Evolutionary conservation across 2,888 invertebrate species (phyloP), one percentile per base, ranked within the genome.

Genomic region (Malacosoma neustria): DNA sequence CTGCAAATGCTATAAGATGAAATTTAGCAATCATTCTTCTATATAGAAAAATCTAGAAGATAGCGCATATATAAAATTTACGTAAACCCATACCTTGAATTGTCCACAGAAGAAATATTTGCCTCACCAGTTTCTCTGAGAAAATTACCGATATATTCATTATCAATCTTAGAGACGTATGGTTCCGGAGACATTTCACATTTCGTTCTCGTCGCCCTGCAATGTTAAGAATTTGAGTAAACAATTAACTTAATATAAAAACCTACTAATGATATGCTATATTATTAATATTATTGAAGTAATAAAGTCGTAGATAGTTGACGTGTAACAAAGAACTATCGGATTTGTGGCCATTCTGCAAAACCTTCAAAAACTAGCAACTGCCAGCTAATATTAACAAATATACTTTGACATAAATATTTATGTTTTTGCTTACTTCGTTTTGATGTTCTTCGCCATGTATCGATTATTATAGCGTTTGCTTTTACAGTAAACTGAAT

Each of bases 371-470:
- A n/a, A n/a, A n/a, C n/a, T n/a, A n/a, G n/a, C n/a, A n/a, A n/a
- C n/a, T n/a, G n/a, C n/a, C n/a, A n/a, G n/a, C n/a, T n/a, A n/a
- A n/a, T n/a, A n/a, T n/a, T n/a, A n/a, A n/a, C n/a, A n/a, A n/a
- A n/a, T n/a, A n/a, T n/a, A n/a, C n/a, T n/a, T n/a, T n/a, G n/a
- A n/a, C n/a, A n/a, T n/a, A n/a, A n/a, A n/a, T n/a, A n/a, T n/a
- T n/a, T n/a, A n/a, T n/a, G n/a, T n/a, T n/a, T n/a, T n/a, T 35
- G 56, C 80, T 68, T 53, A 82, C 82, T 74, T 76, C 42, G 66
- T 72, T 58, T 66, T 77, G 34, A 58, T 60, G 45, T 65, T 71
- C 71, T 75, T 73, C 54, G 80, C 77, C 76, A 81, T 79, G 49
- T 65, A 70, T 55, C 62, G 54, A 15, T 48, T 38, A 41, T 61